Percentiles rank a stretch among this genome's conserved stretches.
Evolutionary conservation across 2,113 vertebrate genomes (phyloP).

Genomic region (Nycticryphes semicollaris): DNA sequence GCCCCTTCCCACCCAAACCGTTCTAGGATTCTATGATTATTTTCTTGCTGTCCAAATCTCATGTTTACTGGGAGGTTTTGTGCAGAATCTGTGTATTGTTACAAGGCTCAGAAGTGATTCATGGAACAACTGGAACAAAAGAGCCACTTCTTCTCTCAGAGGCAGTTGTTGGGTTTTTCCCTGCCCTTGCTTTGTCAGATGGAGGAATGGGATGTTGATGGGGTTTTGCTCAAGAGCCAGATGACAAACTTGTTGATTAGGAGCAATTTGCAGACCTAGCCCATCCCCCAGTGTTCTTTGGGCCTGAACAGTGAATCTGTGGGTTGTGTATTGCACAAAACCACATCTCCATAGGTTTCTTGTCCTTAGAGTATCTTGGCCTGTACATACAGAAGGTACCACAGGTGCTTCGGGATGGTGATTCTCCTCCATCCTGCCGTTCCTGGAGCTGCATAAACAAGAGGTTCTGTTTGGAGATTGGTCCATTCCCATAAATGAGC

Average conservation of each 20-base stretch:
- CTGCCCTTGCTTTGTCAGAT: neutral
- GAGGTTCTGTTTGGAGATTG: neutral
- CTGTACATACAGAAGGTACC: neutral
- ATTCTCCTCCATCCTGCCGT: neutral
- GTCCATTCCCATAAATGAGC: neutral
- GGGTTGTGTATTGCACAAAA: neutral
- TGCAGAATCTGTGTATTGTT: neutral
- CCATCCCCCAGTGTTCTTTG: neutral
- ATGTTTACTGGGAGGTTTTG: neutral
- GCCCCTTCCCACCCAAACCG: no score
- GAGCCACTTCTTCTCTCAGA: neutral
- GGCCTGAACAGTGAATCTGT: neutral
- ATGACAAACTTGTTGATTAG: neutral
- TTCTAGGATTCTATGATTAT: neutral
- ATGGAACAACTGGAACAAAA: neutral
- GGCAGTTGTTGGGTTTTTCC: neutral
- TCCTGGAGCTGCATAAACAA: neutral
- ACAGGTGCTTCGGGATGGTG: rapidly evolving
- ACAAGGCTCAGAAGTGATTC: neutral
- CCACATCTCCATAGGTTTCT: neutral
- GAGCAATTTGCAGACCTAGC: neutral
- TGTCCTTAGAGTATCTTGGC: neutral
- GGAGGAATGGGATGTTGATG: neutral
- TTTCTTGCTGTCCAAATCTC: neutral
- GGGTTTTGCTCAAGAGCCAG: neutral